These are phyloP conservation scores for Bombus difficillimus DNA, from an alignment of 1,140 invertebrate genomes.

Conservation along the genomic window DNA sequence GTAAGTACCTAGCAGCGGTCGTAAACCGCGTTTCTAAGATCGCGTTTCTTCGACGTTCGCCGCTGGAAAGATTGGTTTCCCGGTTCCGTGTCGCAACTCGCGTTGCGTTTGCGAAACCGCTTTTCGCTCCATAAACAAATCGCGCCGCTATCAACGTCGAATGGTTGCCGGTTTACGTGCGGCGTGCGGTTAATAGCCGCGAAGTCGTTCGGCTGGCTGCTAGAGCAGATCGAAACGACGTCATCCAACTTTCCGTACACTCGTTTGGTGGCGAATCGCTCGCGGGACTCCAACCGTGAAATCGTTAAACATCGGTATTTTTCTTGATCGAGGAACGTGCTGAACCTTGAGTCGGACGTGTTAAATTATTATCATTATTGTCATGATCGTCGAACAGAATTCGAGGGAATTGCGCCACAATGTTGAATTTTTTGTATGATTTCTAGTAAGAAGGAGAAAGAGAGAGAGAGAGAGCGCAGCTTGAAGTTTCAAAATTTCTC, in stretches of 20 bases:
- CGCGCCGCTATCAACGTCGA: constrained; percentile 62
- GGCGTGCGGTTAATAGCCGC: constrained; percentile 61
- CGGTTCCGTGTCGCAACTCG: constrained; percentile 37
- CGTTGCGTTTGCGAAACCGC: constrained; percentile 2
- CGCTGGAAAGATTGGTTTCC: constrained; percentile 13
- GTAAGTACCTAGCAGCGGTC: neutral
- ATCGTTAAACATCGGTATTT: neutral
- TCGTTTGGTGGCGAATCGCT: neutral
- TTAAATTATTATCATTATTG: neutral
- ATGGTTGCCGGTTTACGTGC: constrained; percentile 74
- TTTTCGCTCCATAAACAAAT: constrained; percentile 60
- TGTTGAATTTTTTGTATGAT: too few species aligned
- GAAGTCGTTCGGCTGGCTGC: constrained; percentile 34
- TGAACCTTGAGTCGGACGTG: neutral
- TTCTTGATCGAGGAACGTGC: neutral
- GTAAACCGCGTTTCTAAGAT: neutral
- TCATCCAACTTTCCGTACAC: neutral
- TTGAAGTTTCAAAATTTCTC: too few species aligned
- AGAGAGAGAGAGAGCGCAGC: neutral
- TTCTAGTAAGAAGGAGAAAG: too few species aligned
- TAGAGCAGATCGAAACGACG: neutral
- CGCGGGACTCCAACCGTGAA: neutral
- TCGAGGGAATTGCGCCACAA: neutral
- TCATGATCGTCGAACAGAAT: neutral
- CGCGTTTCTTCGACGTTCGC: neutral